phyloP scores from a whole-genome alignment of 2,797 vertebrate species.

The Antrozous pallidus region DNA sequence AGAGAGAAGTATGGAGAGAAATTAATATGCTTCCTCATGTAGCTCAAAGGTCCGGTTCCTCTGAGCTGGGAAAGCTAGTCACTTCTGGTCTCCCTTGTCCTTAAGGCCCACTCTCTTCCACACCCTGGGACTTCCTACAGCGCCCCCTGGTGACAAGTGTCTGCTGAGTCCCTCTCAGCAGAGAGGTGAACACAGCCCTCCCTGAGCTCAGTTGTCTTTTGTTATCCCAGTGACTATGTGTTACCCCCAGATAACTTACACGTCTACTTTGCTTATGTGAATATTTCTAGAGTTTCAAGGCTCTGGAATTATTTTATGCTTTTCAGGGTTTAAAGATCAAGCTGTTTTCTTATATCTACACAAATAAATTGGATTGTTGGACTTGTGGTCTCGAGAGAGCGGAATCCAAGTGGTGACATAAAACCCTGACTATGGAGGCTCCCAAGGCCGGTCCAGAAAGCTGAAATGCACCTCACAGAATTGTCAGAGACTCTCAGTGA shows the following conservation, averaged over 20 bases:
- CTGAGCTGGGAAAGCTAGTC: neutral
- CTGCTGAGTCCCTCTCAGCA: neutral
- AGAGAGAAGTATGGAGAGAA: neutral
- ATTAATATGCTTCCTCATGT: neutral
- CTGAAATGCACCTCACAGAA: neutral
- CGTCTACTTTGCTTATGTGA: conserved; percentile 15
- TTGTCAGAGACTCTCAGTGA: neutral
- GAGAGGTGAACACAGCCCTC: neutral
- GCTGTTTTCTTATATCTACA: neutral
- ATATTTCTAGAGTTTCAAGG: conserved; percentile 40
- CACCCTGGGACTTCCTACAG: neutral
- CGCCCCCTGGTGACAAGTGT: neutral
- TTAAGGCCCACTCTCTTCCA: neutral
- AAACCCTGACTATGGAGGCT: neutral
- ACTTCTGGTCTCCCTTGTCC: neutral
- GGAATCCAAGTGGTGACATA: neutral
- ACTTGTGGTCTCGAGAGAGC: neutral
- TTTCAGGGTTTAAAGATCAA: neutral
- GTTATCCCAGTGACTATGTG: conserved; percentile 9
- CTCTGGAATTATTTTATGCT: conserved; percentile 43
- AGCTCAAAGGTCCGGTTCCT: neutral
- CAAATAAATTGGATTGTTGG: neutral
- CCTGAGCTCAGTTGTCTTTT: conserved; percentile 22
- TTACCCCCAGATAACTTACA: conserved; percentile 32
- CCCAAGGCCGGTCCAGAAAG: neutral